Percentiles rank a stretch among this genome's conserved stretches.
phyloP scores from a whole-genome alignment of 2,888 invertebrate species.

The Eupithecia exiguata region DNA sequence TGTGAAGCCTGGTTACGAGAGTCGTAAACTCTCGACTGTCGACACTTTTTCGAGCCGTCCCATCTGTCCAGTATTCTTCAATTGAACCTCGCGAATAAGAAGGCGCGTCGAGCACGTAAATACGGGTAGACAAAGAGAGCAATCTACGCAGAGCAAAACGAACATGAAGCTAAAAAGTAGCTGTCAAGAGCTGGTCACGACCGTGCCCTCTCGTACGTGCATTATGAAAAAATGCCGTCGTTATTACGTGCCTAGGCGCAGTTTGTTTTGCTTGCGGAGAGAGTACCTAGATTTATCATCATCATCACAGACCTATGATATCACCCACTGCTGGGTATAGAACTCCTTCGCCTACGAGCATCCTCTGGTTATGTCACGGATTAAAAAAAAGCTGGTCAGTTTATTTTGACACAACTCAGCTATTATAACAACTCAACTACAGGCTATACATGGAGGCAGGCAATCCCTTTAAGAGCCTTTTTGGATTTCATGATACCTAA shows the following conservation, averaged over 20 bases:
- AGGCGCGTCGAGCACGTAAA: slow-evolving; percentile 69
- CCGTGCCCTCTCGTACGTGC: slow-evolving; percentile 53
- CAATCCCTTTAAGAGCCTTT: no score
- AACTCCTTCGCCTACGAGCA: no score
- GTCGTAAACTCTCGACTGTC: not conserved
- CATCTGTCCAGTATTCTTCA: slow-evolving; percentile 47
- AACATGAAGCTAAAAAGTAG: slow-evolving; percentile 75
- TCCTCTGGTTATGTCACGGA: no score
- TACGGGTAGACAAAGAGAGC: slow-evolving; percentile 80
- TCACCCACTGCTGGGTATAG: no score
- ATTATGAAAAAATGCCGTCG: slow-evolving; percentile 64
- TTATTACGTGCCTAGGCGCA: slow-evolving; percentile 15
- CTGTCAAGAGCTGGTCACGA: slow-evolving; percentile 80
- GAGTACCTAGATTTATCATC: not conserved
- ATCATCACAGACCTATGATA: not conserved
- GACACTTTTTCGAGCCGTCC: not conserved
- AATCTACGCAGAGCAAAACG: slow-evolving; percentile 65
- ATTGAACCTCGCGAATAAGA: slow-evolving; percentile 59
- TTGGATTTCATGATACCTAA: no score
- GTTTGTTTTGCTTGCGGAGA: slow-evolving; percentile 6
- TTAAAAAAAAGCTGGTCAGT: no score
- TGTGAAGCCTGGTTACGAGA: no score
- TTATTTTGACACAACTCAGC: no score
- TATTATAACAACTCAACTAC: no score
- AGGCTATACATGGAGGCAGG: no score